phyloP scores from a whole-genome alignment of 2,888 invertebrate species.

The Cylindroiulus punctatus region DNA sequence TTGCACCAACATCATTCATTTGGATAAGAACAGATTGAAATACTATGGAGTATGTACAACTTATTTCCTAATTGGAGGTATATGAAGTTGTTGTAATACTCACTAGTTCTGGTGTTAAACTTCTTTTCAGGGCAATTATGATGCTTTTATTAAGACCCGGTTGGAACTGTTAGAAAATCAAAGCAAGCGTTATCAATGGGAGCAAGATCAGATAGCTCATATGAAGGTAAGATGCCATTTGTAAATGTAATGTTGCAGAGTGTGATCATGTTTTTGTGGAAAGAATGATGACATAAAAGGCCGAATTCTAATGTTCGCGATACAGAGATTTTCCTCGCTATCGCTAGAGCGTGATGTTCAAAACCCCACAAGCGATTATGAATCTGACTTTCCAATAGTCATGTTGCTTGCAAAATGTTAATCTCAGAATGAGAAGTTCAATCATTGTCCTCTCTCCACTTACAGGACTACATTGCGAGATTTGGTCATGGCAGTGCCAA shows the following conservation, averaged over 20 bases:
- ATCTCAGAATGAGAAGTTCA: not conserved
- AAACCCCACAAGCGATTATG: conserved; percentile 51
- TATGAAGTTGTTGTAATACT: not conserved
- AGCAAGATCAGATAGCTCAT: conserved; percentile 98
- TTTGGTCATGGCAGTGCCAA: conserved; percentile 99
- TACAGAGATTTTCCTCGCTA: not conserved
- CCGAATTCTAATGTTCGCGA: conserved; percentile 51
- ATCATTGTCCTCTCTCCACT: not conserved
- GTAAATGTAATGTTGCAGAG: not conserved
- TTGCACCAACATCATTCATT: conserved; percentile 89
- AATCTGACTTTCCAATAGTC: conserved; percentile 49
- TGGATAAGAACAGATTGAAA: conserved; percentile 91
- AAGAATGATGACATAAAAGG: conserved; percentile 48
- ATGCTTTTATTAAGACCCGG: conserved; percentile 92
- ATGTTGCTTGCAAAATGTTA: not conserved
- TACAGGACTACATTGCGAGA: conserved; percentile 93
- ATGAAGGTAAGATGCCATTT: conserved; percentile 82
- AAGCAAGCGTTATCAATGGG: conserved; percentile 99
- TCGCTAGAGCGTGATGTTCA: conserved; percentile 43
- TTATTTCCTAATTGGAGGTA: not conserved
- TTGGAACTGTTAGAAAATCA: conserved; percentile 97
- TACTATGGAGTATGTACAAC: conserved; percentile 81
- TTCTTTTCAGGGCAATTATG: conserved; percentile 83
- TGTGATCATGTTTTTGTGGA: not conserved
- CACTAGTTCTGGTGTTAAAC: not conserved